phyloP scores from a whole-genome alignment of 2,797 vertebrate species.

The Anabas testudineus region DNA sequence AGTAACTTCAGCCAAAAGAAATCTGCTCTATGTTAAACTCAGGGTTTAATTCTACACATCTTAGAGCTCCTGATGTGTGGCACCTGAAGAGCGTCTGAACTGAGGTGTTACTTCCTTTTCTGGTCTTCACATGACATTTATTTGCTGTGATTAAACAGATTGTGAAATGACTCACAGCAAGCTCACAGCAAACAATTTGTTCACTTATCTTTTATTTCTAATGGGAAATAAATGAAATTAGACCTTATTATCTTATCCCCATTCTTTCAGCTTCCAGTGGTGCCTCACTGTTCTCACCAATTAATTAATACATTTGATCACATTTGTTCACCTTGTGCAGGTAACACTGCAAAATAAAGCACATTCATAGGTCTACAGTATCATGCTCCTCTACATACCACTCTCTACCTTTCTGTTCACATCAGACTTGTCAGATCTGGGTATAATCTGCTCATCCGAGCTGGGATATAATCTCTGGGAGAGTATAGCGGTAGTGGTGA shows the following conservation, averaged over 20 bases:
- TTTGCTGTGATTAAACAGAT: not conserved
- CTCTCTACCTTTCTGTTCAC: not conserved
- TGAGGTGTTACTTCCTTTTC: not conserved
- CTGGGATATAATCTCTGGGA: conserved; percentile 49
- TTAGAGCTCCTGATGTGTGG: not conserved
- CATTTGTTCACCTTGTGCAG: not conserved
- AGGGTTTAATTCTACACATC: not conserved
- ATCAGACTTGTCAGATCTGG: conserved; percentile 24
- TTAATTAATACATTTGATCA: too few species aligned
- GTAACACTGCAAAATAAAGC: not conserved
- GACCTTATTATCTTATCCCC: too few species aligned
- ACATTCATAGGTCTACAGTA: not conserved
- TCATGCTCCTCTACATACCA: not conserved
- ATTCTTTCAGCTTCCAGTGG: too few species aligned
- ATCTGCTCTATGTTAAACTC: not conserved
- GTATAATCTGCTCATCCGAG: conserved; percentile 45
- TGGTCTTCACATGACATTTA: not conserved
- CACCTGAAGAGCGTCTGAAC: not conserved
- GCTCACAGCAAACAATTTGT: too few species aligned
- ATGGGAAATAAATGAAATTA: too few species aligned
- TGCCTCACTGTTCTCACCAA: too few species aligned
- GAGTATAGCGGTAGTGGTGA: not conserved
- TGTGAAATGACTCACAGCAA: too few species aligned
- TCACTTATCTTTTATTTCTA: not conserved
- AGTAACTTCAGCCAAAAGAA: too few species aligned